Base-by-base conservation (phyloP, 1,140 invertebrate genomes). In the Chionoecetes opilio region DNA sequence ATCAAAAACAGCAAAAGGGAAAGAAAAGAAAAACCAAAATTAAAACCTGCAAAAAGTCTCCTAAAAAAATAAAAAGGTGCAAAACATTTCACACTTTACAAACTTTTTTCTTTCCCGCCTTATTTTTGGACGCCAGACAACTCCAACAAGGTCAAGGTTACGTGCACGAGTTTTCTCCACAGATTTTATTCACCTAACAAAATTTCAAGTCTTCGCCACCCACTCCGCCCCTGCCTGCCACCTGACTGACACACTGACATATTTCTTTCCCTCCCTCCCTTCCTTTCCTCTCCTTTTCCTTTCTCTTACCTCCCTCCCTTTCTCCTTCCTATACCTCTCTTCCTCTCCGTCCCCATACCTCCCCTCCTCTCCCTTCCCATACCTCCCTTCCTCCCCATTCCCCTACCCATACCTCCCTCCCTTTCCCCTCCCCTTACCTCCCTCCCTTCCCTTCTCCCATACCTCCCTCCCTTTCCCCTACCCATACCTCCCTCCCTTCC, bases 171-270 rank as follows among this genome's bases (percentile, higher is more conserved):
- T n/a, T 75, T 75, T 75, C 63, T n/a, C 63, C 0, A 3, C 63
- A 26, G 63, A 75, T 75, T 75, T 75, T 75, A 17, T 75, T 75
- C 63, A n/a, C 63, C n/a, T n/a, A 75, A 75, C 63, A 75, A 75
- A n/a, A 75, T 75, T n/a, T 11, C 63, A 75, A n/a, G 63, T 75
- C 41, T 8, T 46, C 21, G 63, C n/a, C 63, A 75, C 63, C n/a
- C 21, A 5, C 21, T 75, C 63, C 2, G 46, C 21, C 9, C 46
- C 11, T n/a, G 11, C 21, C 63, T n/a, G 21, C 21, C 2, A 8
- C 63, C 6, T 6, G 63, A 75, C 63, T 75, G 63, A n/a, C 63
- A 75, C 26, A 11, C 63, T 75, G 63, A 75, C 63, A n/a, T 8
- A 5, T n/a, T 21, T 75, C 63, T 75, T 8, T n/a, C 63, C 8